Evolutionary conservation across 2,113 vertebrate species (phyloP).

Genomic region (Lanius ludovicianus): DNA sequence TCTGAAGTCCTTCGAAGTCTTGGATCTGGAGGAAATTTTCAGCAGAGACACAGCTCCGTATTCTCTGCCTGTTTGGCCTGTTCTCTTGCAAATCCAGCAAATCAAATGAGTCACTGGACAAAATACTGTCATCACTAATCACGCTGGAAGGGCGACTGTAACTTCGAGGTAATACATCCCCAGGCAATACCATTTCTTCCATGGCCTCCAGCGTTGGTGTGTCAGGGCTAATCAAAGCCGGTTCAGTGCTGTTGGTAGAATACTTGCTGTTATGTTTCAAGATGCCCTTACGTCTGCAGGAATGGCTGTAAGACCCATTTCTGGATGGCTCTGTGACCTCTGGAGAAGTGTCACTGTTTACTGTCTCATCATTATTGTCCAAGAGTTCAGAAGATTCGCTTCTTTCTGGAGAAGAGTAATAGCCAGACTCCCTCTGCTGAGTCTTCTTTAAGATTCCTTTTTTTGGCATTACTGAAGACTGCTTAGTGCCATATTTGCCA

Average conservation of each 20-base stretch:
- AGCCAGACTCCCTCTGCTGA: constrained; percentile 92
- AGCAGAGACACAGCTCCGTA: constrained; percentile 90
- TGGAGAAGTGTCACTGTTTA: constrained; percentile 56
- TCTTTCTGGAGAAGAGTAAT: constrained; percentile 96
- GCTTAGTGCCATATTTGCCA: constrained; percentile 76
- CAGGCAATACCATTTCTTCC: constrained; percentile 73
- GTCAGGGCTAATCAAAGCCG: constrained; percentile 61
- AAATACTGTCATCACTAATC: constrained; percentile 87
- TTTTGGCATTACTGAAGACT: constrained; percentile 86
- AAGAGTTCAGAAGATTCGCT: constrained; percentile 92
- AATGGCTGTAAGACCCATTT: constrained; percentile 72
- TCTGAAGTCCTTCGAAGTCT: constrained; percentile 83
- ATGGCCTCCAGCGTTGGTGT: constrained; percentile 72
- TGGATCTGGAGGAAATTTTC: constrained; percentile 91
- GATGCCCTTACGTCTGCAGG: constrained; percentile 89
- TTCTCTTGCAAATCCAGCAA: constrained; percentile 85
- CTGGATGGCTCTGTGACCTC: constrained; percentile 66
- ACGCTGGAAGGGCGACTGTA: constrained; percentile 91
- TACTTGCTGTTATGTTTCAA: constrained; percentile 94
- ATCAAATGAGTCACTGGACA: constrained; percentile 86
- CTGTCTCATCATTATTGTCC: constrained; percentile 69
- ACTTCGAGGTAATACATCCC: constrained; percentile 85
- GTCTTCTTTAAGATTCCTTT: constrained; percentile 98
- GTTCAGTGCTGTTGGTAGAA: constrained; percentile 73
- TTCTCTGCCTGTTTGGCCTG: constrained; percentile 78